Evolutionary conservation across 2,888 invertebrate genomes (phyloP).

Genomic region (Oxytorus armatus): DNA sequence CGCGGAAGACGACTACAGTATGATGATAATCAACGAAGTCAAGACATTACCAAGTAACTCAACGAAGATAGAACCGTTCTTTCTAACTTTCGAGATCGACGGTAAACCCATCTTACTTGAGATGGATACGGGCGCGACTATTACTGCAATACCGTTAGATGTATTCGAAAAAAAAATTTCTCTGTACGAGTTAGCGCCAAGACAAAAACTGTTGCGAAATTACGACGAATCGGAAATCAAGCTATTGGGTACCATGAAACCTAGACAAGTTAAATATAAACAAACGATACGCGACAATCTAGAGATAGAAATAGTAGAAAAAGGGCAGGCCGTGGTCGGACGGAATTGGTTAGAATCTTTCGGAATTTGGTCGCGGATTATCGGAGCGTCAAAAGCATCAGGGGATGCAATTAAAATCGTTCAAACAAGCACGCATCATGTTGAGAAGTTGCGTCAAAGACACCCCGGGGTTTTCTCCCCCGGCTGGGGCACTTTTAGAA

Average conservation of each 20-base stretch:
- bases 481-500: not conserved
- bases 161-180: conserved; percentile 16
- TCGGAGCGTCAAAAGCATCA: conserved; percentile 4
- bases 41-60: conserved; percentile 10
- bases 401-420: conserved; percentile 4
- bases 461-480: not conserved
- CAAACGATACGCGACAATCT: conserved; percentile 3
- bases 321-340: conserved; percentile 17
- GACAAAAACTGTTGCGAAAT: no score
- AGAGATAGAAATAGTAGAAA: conserved; percentile 9
- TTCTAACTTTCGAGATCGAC: conserved; percentile 3
- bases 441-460: not conserved
- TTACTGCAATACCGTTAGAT: conserved; percentile 22
- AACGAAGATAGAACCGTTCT: conserved; percentile 2
- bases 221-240: no score
- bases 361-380: conserved; percentile 19
- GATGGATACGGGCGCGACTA: conserved; percentile 14
- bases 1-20: conserved; percentile 15
- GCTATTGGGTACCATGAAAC: conserved; percentile 4
- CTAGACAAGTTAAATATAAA: not conserved
- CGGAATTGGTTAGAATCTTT: conserved; percentile 26
- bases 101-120: conserved; percentile 3
- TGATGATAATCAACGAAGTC: conserved; percentile 13
- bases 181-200: not conserved
- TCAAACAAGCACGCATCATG: not conserved